Conservation (phyloP, 2,113 vertebrate genomes). For the Burhinus oedicnemus region DNA sequence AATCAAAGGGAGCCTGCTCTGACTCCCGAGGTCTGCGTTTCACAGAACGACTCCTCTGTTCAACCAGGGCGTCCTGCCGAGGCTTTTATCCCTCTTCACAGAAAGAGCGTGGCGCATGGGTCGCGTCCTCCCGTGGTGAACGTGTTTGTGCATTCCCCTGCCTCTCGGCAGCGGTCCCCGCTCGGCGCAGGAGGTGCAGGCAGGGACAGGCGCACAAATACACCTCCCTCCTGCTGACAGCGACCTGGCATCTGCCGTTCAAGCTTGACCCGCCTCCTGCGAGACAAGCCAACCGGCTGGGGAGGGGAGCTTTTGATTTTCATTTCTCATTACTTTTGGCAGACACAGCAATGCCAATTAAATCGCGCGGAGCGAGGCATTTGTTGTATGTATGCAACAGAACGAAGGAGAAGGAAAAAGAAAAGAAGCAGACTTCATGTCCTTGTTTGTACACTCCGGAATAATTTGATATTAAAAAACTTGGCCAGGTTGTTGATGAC, state of each 20-base stretch:
- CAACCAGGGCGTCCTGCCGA: not conserved
- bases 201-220: not conserved
- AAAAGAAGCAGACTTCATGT: not conserved
- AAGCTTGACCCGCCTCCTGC: not conserved
- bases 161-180: fast-evolving
- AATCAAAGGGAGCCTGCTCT: not conserved
- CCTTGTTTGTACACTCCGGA: not conserved
- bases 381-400: not conserved
- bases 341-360: not conserved
- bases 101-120: not conserved
- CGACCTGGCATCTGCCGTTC: not conserved
- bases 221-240: not conserved
- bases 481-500: not conserved
- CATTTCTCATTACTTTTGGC: not conserved
- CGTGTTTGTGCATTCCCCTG: not conserved
- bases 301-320: not conserved
- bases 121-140: fast-evolving
- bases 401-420: not conserved
- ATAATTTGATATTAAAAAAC: not conserved
- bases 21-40: not conserved
- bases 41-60: not conserved
- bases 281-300: not conserved
- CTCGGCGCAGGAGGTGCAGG: not conserved
- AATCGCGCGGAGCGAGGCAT: fast-evolving
- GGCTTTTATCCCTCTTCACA: not conserved